phyloP scores from a whole-genome alignment of 2,888 invertebrate genomes.

The Chloromyia formosa region DNA sequence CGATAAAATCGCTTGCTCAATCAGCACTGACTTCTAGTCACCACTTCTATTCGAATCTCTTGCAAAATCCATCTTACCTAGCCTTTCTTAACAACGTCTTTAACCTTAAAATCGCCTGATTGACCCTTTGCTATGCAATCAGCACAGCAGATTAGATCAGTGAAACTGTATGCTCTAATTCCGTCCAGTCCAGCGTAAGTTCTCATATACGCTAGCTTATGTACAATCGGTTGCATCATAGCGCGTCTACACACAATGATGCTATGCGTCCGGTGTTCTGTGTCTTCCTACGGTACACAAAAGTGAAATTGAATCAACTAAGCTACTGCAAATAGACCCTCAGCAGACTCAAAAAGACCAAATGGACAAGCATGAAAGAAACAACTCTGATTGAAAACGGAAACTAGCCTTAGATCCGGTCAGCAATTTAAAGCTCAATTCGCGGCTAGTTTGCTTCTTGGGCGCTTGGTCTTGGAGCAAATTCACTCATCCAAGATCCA shows the following conservation, averaged over 20 bases:
- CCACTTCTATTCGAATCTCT: no score
- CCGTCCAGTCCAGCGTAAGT: not conserved
- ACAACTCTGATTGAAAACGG: conserved; percentile 22
- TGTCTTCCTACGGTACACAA: no score
- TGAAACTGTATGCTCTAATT: conserved; percentile 29
- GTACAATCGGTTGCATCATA: not conserved
- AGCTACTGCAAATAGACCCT: not conserved
- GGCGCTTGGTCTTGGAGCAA: conserved; percentile 2
- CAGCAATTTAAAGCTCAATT: not conserved
- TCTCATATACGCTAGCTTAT: no score
- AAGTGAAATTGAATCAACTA: not conserved
- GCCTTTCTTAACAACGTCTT: not conserved
- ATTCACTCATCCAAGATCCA: conserved; percentile 37
- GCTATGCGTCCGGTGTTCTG: conserved; percentile 6
- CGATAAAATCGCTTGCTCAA: no score
- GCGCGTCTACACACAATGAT: not conserved
- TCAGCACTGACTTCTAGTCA: no score
- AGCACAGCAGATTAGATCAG: not conserved
- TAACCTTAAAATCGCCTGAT: conserved; percentile 4
- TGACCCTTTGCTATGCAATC: not conserved
- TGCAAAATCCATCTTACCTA: no score
- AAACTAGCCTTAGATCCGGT: conserved; percentile 36
- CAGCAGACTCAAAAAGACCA: not conserved
- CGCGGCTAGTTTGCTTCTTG: conserved; percentile 1
- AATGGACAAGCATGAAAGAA: not conserved